A percentile compares a stretch with the other conserved stretches of the same genome.
Conservation (phyloP, 53 echinoderm and acorn worm species). For the Glandiceps talaboti region DNA sequence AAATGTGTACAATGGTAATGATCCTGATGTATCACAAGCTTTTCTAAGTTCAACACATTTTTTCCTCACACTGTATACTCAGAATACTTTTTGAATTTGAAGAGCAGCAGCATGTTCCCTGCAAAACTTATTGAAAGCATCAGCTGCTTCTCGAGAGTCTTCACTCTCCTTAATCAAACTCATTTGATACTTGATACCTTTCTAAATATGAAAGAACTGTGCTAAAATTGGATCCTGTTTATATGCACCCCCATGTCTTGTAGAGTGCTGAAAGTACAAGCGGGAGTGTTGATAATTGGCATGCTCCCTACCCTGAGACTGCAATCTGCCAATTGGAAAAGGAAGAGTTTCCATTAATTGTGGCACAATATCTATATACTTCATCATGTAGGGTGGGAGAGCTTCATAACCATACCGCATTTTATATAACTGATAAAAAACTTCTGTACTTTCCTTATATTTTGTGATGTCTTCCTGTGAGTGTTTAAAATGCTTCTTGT, state of each 20-base stretch:
- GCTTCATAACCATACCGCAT: not conserved
- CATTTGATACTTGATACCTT: not conserved
- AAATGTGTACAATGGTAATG: too few species aligned
- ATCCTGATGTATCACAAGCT: too few species aligned
- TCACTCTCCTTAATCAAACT: not conserved
- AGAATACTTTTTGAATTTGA: not conserved
- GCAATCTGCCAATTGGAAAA: not conserved
- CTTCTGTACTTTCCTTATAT: not conserved
- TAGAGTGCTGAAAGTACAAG: not conserved
- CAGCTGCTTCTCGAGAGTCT: not conserved
- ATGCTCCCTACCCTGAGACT: not conserved
- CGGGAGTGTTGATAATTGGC: not conserved
- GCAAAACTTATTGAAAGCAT: not conserved
- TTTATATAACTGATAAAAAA: not conserved
- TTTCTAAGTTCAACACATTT: not conserved
- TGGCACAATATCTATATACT: not conserved
- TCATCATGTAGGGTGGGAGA: not conserved
- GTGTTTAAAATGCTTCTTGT: not conserved
- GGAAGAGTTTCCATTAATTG: not conserved
- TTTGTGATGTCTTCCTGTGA: not conserved
- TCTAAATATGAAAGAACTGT: not conserved
- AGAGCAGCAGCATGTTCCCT: not conserved
- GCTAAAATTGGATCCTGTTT: not conserved
- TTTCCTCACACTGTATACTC: not conserved
- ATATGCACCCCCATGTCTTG: not conserved